phyloP scores from a whole-genome alignment of 2,888 invertebrate genomes.

The Chymomyza fuscimana region DNA sequence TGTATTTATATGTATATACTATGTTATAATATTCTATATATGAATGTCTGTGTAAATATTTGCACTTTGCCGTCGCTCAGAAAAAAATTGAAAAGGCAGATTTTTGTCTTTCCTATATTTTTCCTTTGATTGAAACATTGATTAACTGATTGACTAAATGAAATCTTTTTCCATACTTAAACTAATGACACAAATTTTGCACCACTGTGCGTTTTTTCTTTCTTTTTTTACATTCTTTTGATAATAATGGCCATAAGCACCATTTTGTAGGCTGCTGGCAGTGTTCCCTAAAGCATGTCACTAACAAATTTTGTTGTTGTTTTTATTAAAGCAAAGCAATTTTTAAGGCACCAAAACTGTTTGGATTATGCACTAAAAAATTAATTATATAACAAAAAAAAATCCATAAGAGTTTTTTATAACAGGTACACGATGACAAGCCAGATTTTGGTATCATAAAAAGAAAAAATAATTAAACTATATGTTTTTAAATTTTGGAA shows the following conservation, averaged over 20 bases:
- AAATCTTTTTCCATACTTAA: constrained; percentile 28
- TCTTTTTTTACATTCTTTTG: neutral
- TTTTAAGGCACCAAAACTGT: constrained; percentile 21
- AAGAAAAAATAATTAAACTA: neutral
- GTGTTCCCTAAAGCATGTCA: constrained; percentile 38
- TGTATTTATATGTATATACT: constrained; percentile 1
- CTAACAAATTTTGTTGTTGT: constrained; percentile 25
- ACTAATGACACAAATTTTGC: constrained; percentile 40
- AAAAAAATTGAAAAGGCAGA: neutral
- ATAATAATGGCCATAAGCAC: neutral
- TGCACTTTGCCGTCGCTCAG: neutral
- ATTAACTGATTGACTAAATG: neutral
- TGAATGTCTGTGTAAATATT: neutral
- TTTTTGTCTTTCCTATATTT: too few relatives aligned
- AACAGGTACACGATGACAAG: neutral
- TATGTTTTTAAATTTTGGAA: constrained; percentile 4
- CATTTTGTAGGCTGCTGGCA: neutral
- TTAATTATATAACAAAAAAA: neutral
- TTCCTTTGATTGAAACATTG: too few relatives aligned
- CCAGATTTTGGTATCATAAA: neutral
- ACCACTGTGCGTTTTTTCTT: constrained; percentile 11
- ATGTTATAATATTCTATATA: neutral
- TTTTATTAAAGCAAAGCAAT: constrained; percentile 48
- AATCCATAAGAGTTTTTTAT: neutral
- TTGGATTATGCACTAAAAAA: constrained; percentile 12